These are phyloP conservation scores for Macrophya alboannulata DNA, from an alignment of 2,888 invertebrate genomes.

Conservation along the genomic window DNA sequence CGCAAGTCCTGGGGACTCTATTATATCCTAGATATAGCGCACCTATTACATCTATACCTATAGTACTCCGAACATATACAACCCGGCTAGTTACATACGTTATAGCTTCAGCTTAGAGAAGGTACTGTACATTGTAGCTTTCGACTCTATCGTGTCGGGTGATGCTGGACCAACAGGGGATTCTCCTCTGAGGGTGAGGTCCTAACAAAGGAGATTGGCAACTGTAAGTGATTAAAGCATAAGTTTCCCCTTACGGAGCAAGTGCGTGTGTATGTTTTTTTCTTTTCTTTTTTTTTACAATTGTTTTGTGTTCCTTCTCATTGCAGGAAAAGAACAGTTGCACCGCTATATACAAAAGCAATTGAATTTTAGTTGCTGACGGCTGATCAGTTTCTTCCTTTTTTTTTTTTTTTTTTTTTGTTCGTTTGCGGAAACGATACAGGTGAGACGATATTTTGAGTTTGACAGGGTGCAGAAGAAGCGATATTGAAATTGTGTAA, in stretches of 20 bases:
- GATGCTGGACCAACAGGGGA: constrained; percentile 61
- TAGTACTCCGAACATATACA: constrained; percentile 2
- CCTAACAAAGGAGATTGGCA: constrained; percentile 65
- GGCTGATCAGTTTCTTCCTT: neutral
- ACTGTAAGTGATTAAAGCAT: constrained; percentile 72
- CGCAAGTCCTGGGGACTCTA: constrained; percentile 59
- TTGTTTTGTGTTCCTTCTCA: neutral
- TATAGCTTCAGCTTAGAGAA: constrained; percentile 9
- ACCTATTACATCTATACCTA: constrained; percentile 44
- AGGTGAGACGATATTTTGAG: too few species aligned
- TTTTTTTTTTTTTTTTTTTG: neutral
- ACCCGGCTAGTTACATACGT: constrained; percentile 13
- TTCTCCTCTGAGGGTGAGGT: constrained; percentile 68
- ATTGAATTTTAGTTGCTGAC: neutral
- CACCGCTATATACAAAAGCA: neutral
- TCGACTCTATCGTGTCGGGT: constrained; percentile 58
- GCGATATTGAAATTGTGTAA: neutral
- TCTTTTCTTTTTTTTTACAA: neutral
- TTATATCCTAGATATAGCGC: constrained; percentile 47
- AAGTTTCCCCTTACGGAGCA: constrained; percentile 57
- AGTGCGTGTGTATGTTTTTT: neutral
- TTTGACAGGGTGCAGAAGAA: neutral
- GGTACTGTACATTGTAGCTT: constrained; percentile 49
- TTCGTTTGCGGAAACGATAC: neutral
- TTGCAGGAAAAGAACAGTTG: too few species aligned